These are phyloP conservation scores for Elymnias hypermnestra DNA, from an alignment of 1,140 invertebrate genomes.

Conservation along the genomic window DNA sequence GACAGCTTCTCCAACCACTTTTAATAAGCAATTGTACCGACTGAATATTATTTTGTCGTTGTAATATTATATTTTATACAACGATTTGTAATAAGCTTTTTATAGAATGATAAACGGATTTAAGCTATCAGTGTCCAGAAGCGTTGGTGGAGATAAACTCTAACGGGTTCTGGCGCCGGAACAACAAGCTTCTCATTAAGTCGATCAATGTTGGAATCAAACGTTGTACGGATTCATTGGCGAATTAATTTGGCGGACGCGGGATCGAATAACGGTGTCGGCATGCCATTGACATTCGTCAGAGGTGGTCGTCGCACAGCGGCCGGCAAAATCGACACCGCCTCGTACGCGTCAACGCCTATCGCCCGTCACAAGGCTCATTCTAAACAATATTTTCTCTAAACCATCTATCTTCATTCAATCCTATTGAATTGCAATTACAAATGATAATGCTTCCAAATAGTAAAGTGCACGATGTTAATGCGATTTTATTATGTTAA, in stretches of 20 bases:
- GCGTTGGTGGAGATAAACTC: conserved; percentile 40
- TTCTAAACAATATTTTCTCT: conserved; percentile 14
- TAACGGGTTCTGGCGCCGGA: conserved; percentile 50
- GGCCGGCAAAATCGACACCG: conserved; percentile 22
- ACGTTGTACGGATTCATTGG: conserved; percentile 61
- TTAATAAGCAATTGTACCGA: conserved; percentile 29
- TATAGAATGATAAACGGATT: conserved; percentile 40
- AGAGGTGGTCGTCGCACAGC: conserved; percentile 41
- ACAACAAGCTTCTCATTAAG: conserved; percentile 56
- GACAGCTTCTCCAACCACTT: conserved; percentile 32
- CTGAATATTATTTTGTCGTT: conserved; percentile 27
- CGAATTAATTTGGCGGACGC: conserved; percentile 69
- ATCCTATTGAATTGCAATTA: conserved; percentile 22
- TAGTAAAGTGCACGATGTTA: conserved; percentile 26
- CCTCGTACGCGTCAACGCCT: conserved; percentile 24
- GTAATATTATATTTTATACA: conserved; percentile 20
- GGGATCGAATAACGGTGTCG: conserved; percentile 68
- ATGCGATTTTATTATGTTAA: conserved; percentile 38
- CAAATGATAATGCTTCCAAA: conserved; percentile 22
- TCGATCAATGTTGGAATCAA: conserved; percentile 49
- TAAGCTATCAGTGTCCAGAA: conserved; percentile 23
- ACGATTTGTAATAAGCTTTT: conserved; percentile 31
- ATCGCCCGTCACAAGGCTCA: conserved; percentile 9
- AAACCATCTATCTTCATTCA: conserved; percentile 15
- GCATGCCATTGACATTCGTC: conserved; percentile 73